phyloP scores from a whole-genome alignment of 2,797 vertebrate species.

The Tangara arthus region DNA sequence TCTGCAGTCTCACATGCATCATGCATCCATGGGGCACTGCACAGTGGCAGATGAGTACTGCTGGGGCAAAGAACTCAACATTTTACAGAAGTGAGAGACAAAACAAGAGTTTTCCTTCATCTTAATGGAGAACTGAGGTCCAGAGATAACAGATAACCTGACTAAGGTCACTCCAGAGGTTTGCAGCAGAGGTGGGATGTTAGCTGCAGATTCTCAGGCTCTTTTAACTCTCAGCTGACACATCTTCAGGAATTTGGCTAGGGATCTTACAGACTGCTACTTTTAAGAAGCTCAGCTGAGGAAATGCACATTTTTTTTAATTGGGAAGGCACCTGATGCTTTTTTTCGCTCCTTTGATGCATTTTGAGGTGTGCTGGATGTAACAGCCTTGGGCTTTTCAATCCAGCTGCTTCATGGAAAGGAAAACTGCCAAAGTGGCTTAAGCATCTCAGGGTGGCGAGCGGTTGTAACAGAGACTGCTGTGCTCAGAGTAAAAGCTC shows the following conservation, averaged over 20 bases:
- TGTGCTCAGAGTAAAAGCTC: neutral
- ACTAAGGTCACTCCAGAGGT: neutral
- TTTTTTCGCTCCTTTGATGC: neutral
- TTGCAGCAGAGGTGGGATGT: neutral
- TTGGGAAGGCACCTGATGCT: neutral
- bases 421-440: neutral
- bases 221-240: neutral
- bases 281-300: neutral
- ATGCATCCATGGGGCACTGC: neutral
- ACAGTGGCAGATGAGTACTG: no score
- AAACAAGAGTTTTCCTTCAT: neutral
- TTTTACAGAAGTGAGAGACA: neutral
- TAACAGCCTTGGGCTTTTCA: neutral
- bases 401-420: neutral
- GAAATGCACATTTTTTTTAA: neutral
- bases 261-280: neutral
- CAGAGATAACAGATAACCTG: neutral
- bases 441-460: neutral
- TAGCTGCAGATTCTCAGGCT: neutral
- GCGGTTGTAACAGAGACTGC: neutral
- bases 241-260: neutral
- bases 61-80: neutral
- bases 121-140: neutral
- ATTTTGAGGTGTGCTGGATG: neutral
- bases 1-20: neutral